These are phyloP conservation scores for Cephalopholis sonnerati DNA, from an alignment of 2,113 vertebrate species.

Conservation along the genomic window DNA sequence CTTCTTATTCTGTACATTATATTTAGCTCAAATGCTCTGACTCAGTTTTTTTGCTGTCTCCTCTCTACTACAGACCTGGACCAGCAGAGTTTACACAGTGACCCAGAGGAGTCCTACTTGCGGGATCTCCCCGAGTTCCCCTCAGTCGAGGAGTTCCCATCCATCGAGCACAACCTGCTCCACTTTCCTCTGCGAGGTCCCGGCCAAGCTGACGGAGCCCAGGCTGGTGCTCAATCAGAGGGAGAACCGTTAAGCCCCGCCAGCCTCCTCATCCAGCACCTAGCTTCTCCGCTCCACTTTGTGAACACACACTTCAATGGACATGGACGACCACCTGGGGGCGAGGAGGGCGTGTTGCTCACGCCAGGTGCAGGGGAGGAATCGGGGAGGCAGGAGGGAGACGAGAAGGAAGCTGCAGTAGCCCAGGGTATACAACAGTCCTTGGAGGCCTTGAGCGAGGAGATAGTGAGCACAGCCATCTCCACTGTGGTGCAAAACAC, in stretches of 20 bases:
- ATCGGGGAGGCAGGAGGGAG: neutral
- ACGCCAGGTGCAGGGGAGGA: conserved; percentile 25
- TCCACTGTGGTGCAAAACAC: conserved; percentile 91
- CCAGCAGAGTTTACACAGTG: conserved; percentile 93
- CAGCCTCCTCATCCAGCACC: conserved; percentile 89
- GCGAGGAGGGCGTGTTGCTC: conserved; percentile 63
- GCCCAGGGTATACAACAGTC: conserved; percentile 74
- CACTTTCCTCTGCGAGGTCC: conserved; percentile 71
- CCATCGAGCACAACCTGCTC: conserved; percentile 84
- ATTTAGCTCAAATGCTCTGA: neutral
- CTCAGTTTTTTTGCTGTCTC: neutral
- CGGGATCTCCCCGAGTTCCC: conserved; percentile 91
- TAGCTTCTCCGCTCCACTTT: conserved; percentile 96
- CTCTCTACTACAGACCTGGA: conserved; percentile 90
- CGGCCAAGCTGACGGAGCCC: conserved; percentile 13
- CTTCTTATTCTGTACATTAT: neutral
- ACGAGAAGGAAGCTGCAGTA: conserved; percentile 1
- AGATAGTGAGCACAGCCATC: conserved; percentile 91
- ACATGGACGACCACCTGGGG: conserved; percentile 71
- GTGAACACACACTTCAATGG: conserved; percentile 99
- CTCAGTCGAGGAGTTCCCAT: conserved; percentile 87
- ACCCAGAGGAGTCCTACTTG: conserved; percentile 92
- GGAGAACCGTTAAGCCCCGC: conserved; percentile 77
- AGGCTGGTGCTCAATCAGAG: conserved; percentile 26
- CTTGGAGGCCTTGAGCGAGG: conserved; percentile 89